Conservation (phyloP, 2,888 invertebrate species). For the Chymomyza amoena region DNA sequence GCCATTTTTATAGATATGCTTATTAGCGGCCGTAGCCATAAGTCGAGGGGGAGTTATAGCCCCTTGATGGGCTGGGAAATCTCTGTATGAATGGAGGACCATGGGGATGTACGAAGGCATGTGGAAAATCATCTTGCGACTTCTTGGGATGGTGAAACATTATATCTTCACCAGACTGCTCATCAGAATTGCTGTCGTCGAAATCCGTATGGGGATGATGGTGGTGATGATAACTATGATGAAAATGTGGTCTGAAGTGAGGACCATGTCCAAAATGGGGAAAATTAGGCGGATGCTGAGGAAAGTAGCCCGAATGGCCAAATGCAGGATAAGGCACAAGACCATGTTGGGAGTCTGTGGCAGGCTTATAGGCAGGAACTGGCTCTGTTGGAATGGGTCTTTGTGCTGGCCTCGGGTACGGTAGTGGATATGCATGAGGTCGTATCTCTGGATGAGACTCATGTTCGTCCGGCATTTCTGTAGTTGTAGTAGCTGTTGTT, state of each 20-base stretch:
- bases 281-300: conserved; percentile 30
- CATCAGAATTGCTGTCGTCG: background rate
- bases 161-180: conserved; percentile 10
- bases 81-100: background rate
- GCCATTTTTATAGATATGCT: background rate
- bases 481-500: conserved; percentile 27
- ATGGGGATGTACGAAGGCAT: no score
- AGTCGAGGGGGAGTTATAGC: background rate
- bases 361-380: conserved; percentile 2
- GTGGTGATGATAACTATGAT: background rate
- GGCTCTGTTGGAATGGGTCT: background rate
- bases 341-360: conserved; percentile 4
- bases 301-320: conserved; percentile 23
- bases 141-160: background rate
- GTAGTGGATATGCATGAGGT: background rate
- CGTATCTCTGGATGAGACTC: conserved; percentile 2
- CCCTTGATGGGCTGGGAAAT: background rate
- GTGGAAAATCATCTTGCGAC: background rate
- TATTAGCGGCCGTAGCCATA: background rate
- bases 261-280: conserved; percentile 17
- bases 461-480: conserved; percentile 16
- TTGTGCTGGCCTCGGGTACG: background rate
- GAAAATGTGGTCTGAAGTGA: conserved; percentile 7
- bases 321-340: conserved; percentile 3
- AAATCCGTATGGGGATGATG: background rate